Conservation (phyloP, 37 sponge, comb jelly and placozoan genomes). For the Hexactinellida sp. region DNA sequence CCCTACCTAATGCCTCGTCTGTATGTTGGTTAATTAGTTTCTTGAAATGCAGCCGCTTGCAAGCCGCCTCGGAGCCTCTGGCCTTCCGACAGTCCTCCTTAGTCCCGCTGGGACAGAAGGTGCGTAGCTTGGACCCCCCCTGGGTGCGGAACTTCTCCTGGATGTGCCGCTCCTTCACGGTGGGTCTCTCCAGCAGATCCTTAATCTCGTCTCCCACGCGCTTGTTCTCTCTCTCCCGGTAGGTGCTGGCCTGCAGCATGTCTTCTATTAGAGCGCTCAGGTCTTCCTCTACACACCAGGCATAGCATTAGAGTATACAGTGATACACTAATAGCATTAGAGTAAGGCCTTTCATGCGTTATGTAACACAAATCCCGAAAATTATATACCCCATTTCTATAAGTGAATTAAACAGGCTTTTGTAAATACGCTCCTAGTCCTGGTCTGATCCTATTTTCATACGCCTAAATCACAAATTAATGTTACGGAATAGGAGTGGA, state of each 20-base stretch:
- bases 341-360: too few species aligned
- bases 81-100: slow-evolving; percentile 65
- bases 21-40: slow-evolving; percentile 76
- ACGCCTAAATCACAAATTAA: too few species aligned
- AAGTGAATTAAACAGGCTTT: too few species aligned
- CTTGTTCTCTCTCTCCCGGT: slow-evolving; percentile 28
- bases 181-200: slow-evolving; percentile 59
- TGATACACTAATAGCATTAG: not conserved
- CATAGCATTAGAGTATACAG: not conserved
- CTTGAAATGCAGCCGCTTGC: slow-evolving; percentile 76
- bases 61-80: slow-evolving; percentile 38
- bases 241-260: slow-evolving; percentile 21
- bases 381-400: too few species aligned
- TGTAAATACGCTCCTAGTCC: too few species aligned
- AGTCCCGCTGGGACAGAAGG: slow-evolving; percentile 76
- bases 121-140: slow-evolving; percentile 60
- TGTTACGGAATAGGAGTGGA: too few species aligned
- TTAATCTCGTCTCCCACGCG: slow-evolving; percentile 39
- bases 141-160: slow-evolving; percentile 63
- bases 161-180: slow-evolving; percentile 52
- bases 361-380: too few species aligned
- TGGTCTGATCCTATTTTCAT: too few species aligned
- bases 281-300: not conserved
- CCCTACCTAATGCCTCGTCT: slow-evolving; percentile 48
- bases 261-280: slow-evolving; percentile 26